These are phyloP conservation scores for Arbacia lixula DNA, from an alignment of 53 echinoderm and acorn worm species.

Conservation along the genomic window DNA sequence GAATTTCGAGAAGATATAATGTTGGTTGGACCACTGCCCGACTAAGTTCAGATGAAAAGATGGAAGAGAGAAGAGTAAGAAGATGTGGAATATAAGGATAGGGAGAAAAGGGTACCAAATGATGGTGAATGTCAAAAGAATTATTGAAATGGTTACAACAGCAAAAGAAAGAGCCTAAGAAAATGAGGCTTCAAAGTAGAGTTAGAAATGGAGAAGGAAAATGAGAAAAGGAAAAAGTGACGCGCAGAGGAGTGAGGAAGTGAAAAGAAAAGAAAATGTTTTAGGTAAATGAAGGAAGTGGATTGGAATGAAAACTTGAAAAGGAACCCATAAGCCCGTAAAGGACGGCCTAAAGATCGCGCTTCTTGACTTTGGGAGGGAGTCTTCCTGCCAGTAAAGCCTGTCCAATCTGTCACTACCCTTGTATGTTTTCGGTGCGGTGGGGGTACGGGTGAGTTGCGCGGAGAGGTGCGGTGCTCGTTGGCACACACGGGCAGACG, in stretches of 20 bases:
- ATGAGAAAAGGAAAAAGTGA: not conserved
- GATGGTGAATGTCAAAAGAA: too few species aligned
- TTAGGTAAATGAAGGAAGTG: too few species aligned
- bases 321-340: too few species aligned
- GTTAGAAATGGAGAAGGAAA: not conserved
- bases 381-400: not conserved
- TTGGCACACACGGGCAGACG: slow-evolving; percentile 45
- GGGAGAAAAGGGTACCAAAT: not conserved
- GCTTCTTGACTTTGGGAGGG: too few species aligned
- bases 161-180: not conserved
- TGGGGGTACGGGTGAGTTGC: slow-evolving; percentile 46
- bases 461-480: slow-evolving; percentile 49
- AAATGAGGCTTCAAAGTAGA: not conserved
- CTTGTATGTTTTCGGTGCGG: slow-evolving; percentile 62
- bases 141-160: too few species aligned
- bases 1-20: slow-evolving; percentile 37
- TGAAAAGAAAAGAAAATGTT: too few species aligned
- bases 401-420: slow-evolving; percentile 39
- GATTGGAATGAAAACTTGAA: too few species aligned
- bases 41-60: not conserved
- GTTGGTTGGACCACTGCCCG: too few species aligned
- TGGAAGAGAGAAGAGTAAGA: not conserved
- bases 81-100: not conserved
- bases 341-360: too few species aligned
- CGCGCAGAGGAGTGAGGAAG: too few species aligned